Percentiles rank a stretch among this genome's conserved stretches.
Evolutionary conservation across 2,888 invertebrate genomes (phyloP).

Genomic region (Patella ulyssiponensis): DNA sequence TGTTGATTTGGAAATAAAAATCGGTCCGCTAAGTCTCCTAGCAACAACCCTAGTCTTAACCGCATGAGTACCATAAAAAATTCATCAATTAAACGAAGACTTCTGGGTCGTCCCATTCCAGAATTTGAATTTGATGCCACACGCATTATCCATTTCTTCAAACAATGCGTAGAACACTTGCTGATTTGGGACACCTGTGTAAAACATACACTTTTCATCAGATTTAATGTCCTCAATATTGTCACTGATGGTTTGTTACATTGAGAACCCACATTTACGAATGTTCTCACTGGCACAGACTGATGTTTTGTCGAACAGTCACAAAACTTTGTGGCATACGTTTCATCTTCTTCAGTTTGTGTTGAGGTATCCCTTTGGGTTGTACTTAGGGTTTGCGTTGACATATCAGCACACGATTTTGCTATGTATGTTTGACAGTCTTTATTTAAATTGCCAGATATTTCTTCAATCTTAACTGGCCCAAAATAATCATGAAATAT

Average conservation of each 20-base stretch:
- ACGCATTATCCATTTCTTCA: conserved; percentile 1
- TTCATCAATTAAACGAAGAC: conserved; percentile 26
- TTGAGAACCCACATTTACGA: too few relatives aligned
- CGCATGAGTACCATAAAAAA: conserved; percentile 32
- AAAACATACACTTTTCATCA: neutral
- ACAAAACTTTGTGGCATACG: too few relatives aligned
- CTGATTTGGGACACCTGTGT: neutral
- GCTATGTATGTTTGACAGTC: too few relatives aligned
- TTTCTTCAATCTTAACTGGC: too few relatives aligned
- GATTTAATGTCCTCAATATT: neutral
- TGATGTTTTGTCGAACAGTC: too few relatives aligned
- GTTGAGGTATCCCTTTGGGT: neutral
- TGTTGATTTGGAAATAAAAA: conserved; percentile 28
- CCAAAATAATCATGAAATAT: too few relatives aligned
- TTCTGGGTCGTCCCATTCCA: conserved; percentile 22
- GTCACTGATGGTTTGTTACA: neutral
- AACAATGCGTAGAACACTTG: neutral
- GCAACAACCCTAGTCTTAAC: conserved; percentile 28
- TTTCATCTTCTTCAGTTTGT: neutral
- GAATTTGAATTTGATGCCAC: neutral
- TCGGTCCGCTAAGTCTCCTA: conserved; percentile 29
- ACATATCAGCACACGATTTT: neutral
- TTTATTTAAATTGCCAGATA: too few relatives aligned
- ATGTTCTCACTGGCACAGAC: too few relatives aligned
- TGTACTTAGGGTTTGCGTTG: neutral